Base-by-base conservation (phyloP, 2,797 vertebrate species). In the Apogon talboti region DNA sequence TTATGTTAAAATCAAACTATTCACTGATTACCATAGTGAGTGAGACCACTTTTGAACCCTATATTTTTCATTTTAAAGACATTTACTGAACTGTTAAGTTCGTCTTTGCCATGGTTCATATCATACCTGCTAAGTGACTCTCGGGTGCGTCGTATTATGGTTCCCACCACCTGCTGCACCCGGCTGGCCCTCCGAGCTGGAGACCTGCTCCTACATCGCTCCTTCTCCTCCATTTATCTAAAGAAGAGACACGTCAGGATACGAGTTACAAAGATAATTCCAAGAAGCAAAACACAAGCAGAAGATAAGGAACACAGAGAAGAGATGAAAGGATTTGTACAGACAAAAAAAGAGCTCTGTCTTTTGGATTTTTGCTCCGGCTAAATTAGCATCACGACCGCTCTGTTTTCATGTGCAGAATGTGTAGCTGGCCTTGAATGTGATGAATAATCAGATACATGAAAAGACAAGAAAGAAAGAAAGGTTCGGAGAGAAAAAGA, bases 131-230 rank as follows among this genome's bases (percentile, higher is more conserved):
- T 92, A 1, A 95, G 81, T 51, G 94, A 93, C 88, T 97, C 96
- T 78, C 96, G 93, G 44, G 96, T 95, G 37, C 96, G 96, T 35
- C 96, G 94, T 78, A 99, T 96, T 94, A 98, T 98, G 86, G 95
- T 95, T 33, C 96, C 95, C 86, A 99, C 97, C 93, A 98, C 96
- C 86, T 98, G 97, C 79, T 99, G 97, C 93, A 99, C 95, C 81
- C 96, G 91, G 62, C 93, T 94, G 68, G 95, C 90, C 92, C 95
- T 94, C 66, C 95, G 94, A 69, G 93, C 88, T 19, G 96, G 97
- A 87, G 95, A 94, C 85, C 96, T 92, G 89, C 94, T 95, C 92
- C 94, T 85, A 91, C 94, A 95, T 91, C 94, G 85, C 91, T 98
- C 96, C 79, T 95, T 93, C 83, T 92, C 91, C 84, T 92, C 91